Evolutionary conservation across 2,113 vertebrate species (phyloP).

Genomic region (Merops nubicus): DNA sequence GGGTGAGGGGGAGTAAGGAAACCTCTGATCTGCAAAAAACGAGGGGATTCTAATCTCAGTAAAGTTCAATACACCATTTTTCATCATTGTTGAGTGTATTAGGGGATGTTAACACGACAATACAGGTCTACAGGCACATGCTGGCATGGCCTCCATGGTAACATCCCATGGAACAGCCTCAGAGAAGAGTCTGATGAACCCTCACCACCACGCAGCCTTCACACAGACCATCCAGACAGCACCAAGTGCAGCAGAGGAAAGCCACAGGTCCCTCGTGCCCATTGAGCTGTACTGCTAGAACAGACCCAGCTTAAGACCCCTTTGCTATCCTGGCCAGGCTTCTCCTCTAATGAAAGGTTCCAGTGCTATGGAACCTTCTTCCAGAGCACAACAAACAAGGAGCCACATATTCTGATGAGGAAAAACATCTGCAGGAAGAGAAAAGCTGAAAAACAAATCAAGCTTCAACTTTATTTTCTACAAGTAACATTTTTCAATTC

Average conservation of each 20-base stretch:
- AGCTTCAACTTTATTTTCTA: neutral
- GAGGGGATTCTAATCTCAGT: neutral
- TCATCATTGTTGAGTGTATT: neutral
- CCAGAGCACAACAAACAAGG: neutral
- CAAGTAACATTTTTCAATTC: neutral
- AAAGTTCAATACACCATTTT: neutral
- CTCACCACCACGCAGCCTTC: neutral
- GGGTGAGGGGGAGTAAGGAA: neutral
- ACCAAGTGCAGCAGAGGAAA: neutral
- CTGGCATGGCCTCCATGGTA: neutral
- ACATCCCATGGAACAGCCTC: neutral
- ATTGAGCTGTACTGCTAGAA: accelerated
- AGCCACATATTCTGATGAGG: neutral
- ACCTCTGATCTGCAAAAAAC: neutral
- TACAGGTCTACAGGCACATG: neutral
- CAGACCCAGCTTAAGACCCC: neutral
- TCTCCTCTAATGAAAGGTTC: neutral
- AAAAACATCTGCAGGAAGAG: neutral
- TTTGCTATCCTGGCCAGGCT: neutral
- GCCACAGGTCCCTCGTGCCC: accelerated
- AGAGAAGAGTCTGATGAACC: neutral
- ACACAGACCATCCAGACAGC: accelerated
- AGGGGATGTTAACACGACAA: neutral
- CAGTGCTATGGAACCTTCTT: neutral
- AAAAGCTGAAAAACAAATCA: neutral